Conservation (phyloP, 2,113 vertebrate species). For the Passer domesticus region DNA sequence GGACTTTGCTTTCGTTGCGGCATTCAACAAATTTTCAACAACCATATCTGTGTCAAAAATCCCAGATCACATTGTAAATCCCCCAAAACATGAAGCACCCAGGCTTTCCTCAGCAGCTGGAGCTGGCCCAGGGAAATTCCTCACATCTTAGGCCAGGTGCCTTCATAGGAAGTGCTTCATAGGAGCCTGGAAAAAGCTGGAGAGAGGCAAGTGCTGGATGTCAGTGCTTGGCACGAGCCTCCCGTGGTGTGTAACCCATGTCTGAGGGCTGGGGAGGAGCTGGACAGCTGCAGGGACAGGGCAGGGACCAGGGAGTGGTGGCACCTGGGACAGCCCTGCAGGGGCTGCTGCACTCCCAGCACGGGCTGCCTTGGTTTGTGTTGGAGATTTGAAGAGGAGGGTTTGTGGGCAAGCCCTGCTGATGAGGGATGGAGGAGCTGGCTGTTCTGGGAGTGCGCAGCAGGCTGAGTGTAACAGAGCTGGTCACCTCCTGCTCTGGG, state of each 20-base stretch:
- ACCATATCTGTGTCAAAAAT: not conserved
- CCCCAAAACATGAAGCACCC: not conserved
- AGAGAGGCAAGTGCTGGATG: not conserved
- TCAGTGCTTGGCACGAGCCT: rapidly evolving
- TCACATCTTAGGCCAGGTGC: not conserved
- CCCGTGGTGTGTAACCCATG: not conserved
- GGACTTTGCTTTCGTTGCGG: not conserved
- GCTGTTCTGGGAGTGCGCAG: not conserved
- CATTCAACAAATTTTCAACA: not conserved
- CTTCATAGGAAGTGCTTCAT: not conserved
- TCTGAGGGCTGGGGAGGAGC: not conserved
- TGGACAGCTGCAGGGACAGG: not conserved
- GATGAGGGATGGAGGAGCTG: not conserved
- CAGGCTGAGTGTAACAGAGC: not conserved
- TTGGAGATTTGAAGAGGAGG: not conserved
- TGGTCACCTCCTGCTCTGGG: not conserved
- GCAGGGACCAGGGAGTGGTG: not conserved
- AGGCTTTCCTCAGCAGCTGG: not conserved
- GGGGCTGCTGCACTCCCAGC: not conserved
- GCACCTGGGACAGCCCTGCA: not conserved
- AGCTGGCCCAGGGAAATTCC: not conserved
- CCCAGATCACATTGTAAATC: not conserved
- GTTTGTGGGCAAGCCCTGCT: not conserved
- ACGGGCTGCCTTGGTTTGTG: rapidly evolving
- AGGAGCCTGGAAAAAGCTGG: not conserved